Evolutionary conservation across 2,797 vertebrate species (phyloP), one percentile per base, ranked within the genome.

Genomic region (Pseudomugil tenellus): DNA sequence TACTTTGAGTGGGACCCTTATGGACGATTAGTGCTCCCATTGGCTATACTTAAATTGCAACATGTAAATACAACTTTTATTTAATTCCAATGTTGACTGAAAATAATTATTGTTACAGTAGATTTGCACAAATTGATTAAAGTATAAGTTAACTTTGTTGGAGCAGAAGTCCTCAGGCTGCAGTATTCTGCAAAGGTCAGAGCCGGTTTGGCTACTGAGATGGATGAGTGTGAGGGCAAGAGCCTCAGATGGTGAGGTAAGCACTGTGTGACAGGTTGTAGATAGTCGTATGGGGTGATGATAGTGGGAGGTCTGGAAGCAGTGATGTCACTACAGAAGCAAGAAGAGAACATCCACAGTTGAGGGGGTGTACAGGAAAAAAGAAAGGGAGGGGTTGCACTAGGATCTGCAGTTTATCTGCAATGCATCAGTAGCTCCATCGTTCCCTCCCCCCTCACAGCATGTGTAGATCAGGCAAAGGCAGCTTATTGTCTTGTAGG

Each of bases 331-430:
- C 14, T 48, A 53, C 49, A 69, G 58, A 66, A 71, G 39, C 26
- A 66, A 74, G 72, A 79, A 72, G 75, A 70, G 61, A 79, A 64
- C 53, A 74, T 80, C 58, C 64, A 72, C 57, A 74, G 54, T 51
- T 26, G 58, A 35, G 46, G 63, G 67, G 70, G 39, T 65, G 66
- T 57, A 82, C 46, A 60, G 66, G 75, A 43, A 57, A 54, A 63
- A 73, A 69, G 58, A 78, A 81, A 86, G 93, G 93, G 91, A 89
- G 51, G 91, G 87, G 89, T 89, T 86, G 56, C 55, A 73, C 74
- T 57, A 49, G 72, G 76, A 88, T 89, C 92, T 93, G 93, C 93
- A 95, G 93, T 94, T 94, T 94, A 95, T 95, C 94, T 95, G 94
- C 94, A 95, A 94, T 95, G 94, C 94, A 94, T 94, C 94, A 94